A percentile compares a stretch with the other conserved stretches of the same genome.
Evolutionary conservation across 1,140 invertebrate genomes (phyloP).

Genomic region (Macrotrachela quadricornifera): DNA sequence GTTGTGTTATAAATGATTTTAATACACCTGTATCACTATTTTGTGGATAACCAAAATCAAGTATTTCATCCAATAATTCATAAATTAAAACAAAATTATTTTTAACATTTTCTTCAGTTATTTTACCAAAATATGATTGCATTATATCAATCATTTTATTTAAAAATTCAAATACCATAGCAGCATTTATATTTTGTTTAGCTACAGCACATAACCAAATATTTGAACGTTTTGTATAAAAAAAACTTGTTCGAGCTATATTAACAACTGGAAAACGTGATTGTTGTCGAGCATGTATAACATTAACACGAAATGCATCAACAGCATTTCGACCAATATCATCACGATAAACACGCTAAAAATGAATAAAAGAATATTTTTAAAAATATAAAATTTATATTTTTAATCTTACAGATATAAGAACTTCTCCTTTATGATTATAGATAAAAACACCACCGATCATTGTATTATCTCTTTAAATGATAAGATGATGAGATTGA

Average conservation of each 20-base stretch:
- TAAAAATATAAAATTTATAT: too few relatives aligned
- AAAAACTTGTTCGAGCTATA: conserved; percentile 96
- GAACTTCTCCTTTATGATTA: conserved; percentile 98
- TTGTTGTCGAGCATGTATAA: conserved; percentile 95
- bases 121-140: conserved; percentile 98
- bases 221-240: conserved; percentile 82
- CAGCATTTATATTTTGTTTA: conserved; percentile 98
- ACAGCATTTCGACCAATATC: conserved; percentile 97
- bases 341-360: conserved; percentile 74
- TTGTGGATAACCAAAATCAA: conserved; percentile 99
- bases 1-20: conserved; percentile 93
- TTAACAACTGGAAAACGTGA: conserved; percentile 95
- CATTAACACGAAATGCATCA: conserved; percentile 95
- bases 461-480: conserved; percentile 38
- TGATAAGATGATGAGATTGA: too few relatives aligned
- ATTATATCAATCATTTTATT: conserved; percentile 98
- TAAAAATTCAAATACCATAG: conserved; percentile 98
- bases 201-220: conserved; percentile 98
- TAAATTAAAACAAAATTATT: conserved; percentile 99
- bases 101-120: conserved; percentile 98
- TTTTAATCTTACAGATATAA: conserved; percentile 74
- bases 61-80: conserved; percentile 90
- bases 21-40: conserved; percentile 96
- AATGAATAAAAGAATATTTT: too few relatives aligned
- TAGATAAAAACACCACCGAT: conserved; percentile 99